phyloP scores from a whole-genome alignment of 2,888 invertebrate species.

The Ennomos quercinarius region DNA sequence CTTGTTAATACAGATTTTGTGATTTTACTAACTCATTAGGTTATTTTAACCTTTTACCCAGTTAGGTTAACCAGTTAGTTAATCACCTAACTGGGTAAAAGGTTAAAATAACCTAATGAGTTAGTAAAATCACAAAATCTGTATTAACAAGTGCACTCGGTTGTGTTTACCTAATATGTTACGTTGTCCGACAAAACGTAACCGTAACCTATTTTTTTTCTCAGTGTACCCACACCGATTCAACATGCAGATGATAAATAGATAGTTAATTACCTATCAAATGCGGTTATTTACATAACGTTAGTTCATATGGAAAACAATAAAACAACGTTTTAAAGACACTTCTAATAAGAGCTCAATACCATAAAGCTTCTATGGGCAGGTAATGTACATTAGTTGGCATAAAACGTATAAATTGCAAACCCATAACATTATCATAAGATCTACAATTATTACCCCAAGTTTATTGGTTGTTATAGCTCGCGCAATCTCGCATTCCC shows the following conservation, averaged over 20 bases:
- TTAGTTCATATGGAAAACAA: not conserved
- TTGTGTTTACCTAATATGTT: no score
- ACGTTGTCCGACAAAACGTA: no score
- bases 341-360: not conserved
- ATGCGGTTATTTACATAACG: not conserved
- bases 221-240: not conserved
- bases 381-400: not conserved
- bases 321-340: not conserved
- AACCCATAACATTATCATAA: slow-evolving; percentile 20
- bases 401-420: slow-evolving; percentile 13
- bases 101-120: no score
- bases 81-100: no score
- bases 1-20: no score
- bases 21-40: no score
- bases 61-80: no score
- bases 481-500: slow-evolving; percentile 17
- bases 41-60: no score
- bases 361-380: not conserved
- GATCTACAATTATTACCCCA: slow-evolving; percentile 23
- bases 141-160: no score
- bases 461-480: slow-evolving; percentile 22
- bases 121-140: no score
- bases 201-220: no score
- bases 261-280: not conserved
- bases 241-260: not conserved